phyloP scores from a whole-genome alignment of 2,888 invertebrate species.

The Lycophotia porphyrea region DNA sequence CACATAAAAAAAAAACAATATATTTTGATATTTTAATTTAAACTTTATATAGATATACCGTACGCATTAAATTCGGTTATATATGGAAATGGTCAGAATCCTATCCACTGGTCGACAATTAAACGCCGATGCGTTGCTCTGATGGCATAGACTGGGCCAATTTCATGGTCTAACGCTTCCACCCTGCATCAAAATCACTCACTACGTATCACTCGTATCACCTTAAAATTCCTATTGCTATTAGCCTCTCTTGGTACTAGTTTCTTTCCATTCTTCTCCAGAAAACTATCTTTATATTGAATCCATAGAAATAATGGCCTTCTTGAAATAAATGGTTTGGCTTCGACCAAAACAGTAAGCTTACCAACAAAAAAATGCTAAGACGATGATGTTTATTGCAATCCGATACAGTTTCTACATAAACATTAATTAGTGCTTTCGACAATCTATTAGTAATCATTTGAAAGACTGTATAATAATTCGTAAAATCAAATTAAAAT shows the following conservation, averaged over 20 bases:
- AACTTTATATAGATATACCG: slow-evolving; percentile 29
- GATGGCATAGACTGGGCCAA: slow-evolving; percentile 84
- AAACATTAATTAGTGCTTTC: slow-evolving; percentile 42
- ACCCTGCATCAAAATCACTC: slow-evolving; percentile 77
- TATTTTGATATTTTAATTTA: slow-evolving; percentile 43
- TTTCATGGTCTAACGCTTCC: slow-evolving; percentile 89
- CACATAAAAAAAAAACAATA: not conserved
- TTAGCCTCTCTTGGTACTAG: not conserved
- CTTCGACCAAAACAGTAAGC: not conserved
- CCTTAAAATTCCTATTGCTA: slow-evolving; percentile 65
- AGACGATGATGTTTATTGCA: slow-evolving; percentile 9
- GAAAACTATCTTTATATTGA: no score
- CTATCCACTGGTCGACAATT: slow-evolving; percentile 79
- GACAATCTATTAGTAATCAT: slow-evolving; percentile 27
- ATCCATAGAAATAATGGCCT: no score
- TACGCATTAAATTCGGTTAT: slow-evolving; percentile 69
- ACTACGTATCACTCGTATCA: slow-evolving; percentile 74
- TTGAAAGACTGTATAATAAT: slow-evolving; percentile 31
- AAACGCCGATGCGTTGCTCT: slow-evolving; percentile 81
- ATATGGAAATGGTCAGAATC: slow-evolving; percentile 79
- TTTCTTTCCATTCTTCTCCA: not conserved
- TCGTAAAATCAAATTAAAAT: slow-evolving; percentile 46
- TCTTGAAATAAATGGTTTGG: not conserved
- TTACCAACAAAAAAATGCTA: slow-evolving; percentile 1
- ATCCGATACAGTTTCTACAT: slow-evolving; percentile 36